Evolutionary conservation across 2,797 vertebrate species (phyloP).

Genomic region (Scyliorhinus canicula): DNA sequence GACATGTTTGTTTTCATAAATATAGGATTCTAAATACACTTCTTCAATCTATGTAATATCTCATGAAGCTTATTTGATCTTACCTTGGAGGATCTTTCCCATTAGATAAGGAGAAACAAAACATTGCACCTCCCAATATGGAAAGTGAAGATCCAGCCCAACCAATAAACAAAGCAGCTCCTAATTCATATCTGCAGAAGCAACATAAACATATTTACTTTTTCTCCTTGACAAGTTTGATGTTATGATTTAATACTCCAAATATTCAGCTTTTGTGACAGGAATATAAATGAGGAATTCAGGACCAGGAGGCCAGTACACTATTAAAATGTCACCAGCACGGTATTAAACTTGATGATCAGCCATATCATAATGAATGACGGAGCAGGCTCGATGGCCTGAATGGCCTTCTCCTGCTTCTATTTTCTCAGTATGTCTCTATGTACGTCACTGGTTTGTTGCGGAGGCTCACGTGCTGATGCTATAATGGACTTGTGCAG

Average conservation of each 20-base stretch:
- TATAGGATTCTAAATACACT: neutral
- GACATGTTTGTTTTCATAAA: neutral
- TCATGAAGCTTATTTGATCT: conserved; percentile 39
- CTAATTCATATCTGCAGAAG: conserved; percentile 80
- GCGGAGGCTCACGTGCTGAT: too few species aligned
- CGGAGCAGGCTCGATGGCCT: too few species aligned
- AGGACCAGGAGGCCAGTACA: neutral
- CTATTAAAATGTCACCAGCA: too few species aligned
- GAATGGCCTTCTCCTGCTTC: too few species aligned
- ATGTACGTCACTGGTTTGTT: too few species aligned
- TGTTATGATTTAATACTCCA: neutral
- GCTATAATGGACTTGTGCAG: too few species aligned
- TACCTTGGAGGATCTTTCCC: conserved; percentile 61
- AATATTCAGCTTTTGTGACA: neutral
- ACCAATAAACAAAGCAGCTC: conserved; percentile 83
- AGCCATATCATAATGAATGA: too few species aligned
- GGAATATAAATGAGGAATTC: neutral
- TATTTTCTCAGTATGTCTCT: too few species aligned
- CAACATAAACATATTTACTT: neutral
- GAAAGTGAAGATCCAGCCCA: conserved; percentile 86
- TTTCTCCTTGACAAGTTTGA: neutral
- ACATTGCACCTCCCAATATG: conserved; percentile 76
- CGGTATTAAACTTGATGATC: too few species aligned
- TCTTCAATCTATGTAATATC: neutral
- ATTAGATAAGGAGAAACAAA: conserved; percentile 68